Percentiles rank a stretch among this genome's conserved stretches.
These are phyloP conservation scores for Brachynemurus nebulosus DNA, from an alignment of 2,888 invertebrate species.

Conservation along the genomic window DNA sequence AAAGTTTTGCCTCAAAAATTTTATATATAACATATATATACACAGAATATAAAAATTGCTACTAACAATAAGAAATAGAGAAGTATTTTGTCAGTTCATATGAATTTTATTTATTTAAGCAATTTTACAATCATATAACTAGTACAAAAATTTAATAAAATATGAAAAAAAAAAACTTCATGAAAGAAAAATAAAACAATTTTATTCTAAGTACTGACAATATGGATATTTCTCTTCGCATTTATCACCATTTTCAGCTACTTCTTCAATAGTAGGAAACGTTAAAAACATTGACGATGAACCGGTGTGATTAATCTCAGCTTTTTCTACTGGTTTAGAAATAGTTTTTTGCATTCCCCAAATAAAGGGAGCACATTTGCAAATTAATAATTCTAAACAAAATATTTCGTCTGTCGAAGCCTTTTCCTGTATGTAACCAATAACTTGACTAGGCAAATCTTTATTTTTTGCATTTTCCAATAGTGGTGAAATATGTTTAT, in stretches of 20 bases:
- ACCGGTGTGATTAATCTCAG: constrained; percentile 20
- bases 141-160: no score
- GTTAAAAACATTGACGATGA: constrained; percentile 40
- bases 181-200: neutral
- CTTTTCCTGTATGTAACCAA: constrained; percentile 41
- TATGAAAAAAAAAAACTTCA: neutral
- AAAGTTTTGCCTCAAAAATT: no score
- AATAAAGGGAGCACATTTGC: constrained; percentile 64
- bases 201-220: constrained; percentile 23
- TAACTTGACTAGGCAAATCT: constrained; percentile 45
- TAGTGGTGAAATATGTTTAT: constrained; percentile 40
- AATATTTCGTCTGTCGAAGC: constrained; percentile 44
- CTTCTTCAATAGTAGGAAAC: constrained; percentile 45
- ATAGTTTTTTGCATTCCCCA: constrained; percentile 57
- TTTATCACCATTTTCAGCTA: constrained; percentile 40
- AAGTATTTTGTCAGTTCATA: no score
- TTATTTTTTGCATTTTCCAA: constrained; percentile 45
- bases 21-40: no score
- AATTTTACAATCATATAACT: no score
- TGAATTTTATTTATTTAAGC: no score
- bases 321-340: constrained; percentile 22
- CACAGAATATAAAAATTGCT: no score
- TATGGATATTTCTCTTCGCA: constrained; percentile 47
- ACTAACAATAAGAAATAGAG: no score
- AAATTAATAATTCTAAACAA: constrained; percentile 57